Conservation (phyloP, 2,113 vertebrate genomes). For the Rhinopomastus cyanomelas region DNA sequence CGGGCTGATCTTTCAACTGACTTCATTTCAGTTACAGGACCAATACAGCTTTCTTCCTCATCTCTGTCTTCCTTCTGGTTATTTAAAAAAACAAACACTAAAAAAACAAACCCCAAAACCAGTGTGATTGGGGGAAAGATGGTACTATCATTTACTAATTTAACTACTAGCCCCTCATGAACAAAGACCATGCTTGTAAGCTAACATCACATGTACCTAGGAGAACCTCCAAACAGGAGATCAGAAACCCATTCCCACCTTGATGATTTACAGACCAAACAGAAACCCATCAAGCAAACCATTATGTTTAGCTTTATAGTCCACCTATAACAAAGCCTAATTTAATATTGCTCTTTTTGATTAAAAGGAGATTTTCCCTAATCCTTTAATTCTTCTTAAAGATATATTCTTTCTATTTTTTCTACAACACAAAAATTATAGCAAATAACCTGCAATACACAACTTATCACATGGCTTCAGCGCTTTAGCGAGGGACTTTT, state of each 20-base stretch:
- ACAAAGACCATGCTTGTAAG: neutral
- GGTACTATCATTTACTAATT: neutral
- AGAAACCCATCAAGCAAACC: neutral
- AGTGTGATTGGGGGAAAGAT: neutral
- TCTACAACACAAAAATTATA: neutral
- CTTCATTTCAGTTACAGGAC: neutral
- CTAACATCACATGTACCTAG: neutral
- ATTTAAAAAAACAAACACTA: neutral
- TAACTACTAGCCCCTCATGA: neutral
- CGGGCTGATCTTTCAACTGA: neutral
- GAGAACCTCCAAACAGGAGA: neutral
- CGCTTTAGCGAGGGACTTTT: neutral
- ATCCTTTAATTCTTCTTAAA: neutral
- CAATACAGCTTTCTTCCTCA: neutral
- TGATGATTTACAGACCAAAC: neutral
- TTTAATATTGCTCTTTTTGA: neutral
- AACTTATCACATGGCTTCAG: neutral
- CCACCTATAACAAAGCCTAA: neutral
- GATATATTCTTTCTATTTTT: neutral
- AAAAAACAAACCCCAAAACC: too few species aligned
- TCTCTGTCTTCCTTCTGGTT: neutral
- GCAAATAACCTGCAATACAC: neutral
- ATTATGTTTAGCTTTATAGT: neutral
- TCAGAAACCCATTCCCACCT: conserved; percentile 18
- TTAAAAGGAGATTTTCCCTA: neutral